Conservation (phyloP, 2,888 invertebrate species). For the Nymphalis polychloros region DNA sequence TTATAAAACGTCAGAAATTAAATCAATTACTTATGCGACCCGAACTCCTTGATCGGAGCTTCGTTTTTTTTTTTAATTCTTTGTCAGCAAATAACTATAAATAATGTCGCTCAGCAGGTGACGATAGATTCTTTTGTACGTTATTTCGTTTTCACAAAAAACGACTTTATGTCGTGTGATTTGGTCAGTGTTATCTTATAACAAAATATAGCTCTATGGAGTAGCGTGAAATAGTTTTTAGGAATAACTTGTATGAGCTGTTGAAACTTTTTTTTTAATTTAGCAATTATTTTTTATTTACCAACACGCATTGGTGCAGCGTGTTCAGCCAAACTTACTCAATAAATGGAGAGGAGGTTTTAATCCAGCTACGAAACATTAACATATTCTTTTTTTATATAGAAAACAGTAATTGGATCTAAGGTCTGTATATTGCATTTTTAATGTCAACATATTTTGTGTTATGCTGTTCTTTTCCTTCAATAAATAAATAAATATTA, state of each 20-base stretch:
- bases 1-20: slow-evolving; percentile 71
- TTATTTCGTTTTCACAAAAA: slow-evolving; percentile 55
- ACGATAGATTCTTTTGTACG: slow-evolving; percentile 62
- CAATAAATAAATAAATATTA: too few species aligned
- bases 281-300: too few species aligned
- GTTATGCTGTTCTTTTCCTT: too few species aligned
- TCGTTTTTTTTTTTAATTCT: slow-evolving; percentile 42
- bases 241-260: slow-evolving; percentile 52
- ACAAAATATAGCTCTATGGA: slow-evolving; percentile 70
- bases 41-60: slow-evolving; percentile 32
- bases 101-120: slow-evolving; percentile 73
- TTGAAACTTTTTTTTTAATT: slow-evolving; percentile 34
- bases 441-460: too few species aligned
- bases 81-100: slow-evolving; percentile 64
- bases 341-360: too few species aligned
- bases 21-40: slow-evolving; percentile 67
- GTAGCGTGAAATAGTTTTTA: slow-evolving; percentile 73
- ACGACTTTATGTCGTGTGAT: slow-evolving; percentile 73
- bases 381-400: too few species aligned
- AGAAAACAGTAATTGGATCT: too few species aligned
- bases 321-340: too few species aligned
- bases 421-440: too few species aligned
- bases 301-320: too few species aligned
- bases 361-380: too few species aligned
- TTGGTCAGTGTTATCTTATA: slow-evolving; percentile 75